Evolutionary conservation across 2,888 invertebrate species (phyloP).

Genomic region (Plutella xylostella): DNA sequence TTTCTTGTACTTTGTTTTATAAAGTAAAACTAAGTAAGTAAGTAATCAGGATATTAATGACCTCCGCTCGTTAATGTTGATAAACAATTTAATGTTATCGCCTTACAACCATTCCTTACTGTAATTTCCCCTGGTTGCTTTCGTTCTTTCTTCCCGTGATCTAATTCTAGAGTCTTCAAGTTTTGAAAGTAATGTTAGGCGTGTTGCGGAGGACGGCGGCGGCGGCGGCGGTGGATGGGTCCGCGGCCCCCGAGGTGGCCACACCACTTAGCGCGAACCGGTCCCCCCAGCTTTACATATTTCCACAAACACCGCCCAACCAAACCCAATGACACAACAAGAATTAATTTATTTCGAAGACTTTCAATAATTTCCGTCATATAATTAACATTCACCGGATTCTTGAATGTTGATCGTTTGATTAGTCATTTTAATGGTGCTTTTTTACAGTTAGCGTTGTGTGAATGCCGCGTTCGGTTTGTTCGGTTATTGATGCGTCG

Average conservation of each 20-base stretch:
- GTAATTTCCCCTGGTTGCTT: no score
- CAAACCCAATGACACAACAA: constrained; percentile 36
- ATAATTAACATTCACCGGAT: constrained; percentile 58
- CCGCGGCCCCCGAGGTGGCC: constrained; percentile 28
- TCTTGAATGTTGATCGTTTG: constrained; percentile 56
- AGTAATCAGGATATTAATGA: no score
- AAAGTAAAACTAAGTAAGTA: no score
- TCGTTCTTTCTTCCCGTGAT: no score
- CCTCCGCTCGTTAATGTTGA: no score
- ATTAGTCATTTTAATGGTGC: constrained; percentile 57
- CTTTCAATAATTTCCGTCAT: constrained; percentile 53
- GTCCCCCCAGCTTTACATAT: constrained; percentile 40
- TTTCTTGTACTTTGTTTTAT: no score
- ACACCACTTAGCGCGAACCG: constrained; percentile 43
- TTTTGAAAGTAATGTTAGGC: no score
- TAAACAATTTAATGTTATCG: no score
- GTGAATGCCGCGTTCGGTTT: constrained; percentile 48
- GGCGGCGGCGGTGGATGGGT: no score
- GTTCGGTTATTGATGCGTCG: constrained; percentile 38
- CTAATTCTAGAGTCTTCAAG: no score
- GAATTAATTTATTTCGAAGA: constrained; percentile 51
- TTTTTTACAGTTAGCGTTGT: constrained; percentile 49
- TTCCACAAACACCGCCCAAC: constrained; percentile 36
- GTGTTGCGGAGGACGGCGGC: neutral
- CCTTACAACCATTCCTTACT: no score